These are phyloP conservation scores for Drosophila vallismaia DNA, from an alignment of 2,888 invertebrate genomes.

Conservation along the genomic window DNA sequence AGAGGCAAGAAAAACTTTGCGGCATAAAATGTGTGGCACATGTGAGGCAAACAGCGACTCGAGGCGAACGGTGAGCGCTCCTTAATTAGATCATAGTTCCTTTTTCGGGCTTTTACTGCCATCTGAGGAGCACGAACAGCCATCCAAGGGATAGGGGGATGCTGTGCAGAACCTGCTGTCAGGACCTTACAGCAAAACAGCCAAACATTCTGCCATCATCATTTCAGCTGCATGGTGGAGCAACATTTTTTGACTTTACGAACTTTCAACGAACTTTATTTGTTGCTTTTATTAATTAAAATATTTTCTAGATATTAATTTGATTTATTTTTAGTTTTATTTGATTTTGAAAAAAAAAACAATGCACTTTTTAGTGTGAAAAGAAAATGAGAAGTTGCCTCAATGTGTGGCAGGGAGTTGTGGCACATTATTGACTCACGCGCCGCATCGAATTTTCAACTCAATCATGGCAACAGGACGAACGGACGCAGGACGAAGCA, in stretches of 20 bases:
- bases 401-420: constrained; percentile 11
- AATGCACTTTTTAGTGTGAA: too few relatives aligned
- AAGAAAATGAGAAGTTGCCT: too few relatives aligned
- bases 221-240: constrained; percentile 2
- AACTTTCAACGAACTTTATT: neutral
- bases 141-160: neutral
- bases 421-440: constrained; percentile 58
- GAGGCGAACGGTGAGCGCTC: constrained; percentile 38
- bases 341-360: too few relatives aligned
- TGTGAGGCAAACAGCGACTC: constrained; percentile 51
- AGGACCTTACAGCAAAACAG: constrained; percentile 12
- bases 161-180: constrained; percentile 2
- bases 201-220: constrained; percentile 22
- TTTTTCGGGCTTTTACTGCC: constrained; percentile 51
- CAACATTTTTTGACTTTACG: neutral
- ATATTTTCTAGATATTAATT: neutral
- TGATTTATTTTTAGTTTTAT: neutral
- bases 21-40: constrained; percentile 55
- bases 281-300: neutral
- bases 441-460: constrained; percentile 65
- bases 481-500: too few relatives aligned
- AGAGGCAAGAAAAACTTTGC: constrained; percentile 26
- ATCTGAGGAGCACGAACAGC: constrained; percentile 11
- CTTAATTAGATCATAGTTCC: constrained; percentile 77
- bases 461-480: constrained; percentile 53